Conservation (phyloP, 2,113 vertebrate species). For the Mirounga angustirostris region DNA sequence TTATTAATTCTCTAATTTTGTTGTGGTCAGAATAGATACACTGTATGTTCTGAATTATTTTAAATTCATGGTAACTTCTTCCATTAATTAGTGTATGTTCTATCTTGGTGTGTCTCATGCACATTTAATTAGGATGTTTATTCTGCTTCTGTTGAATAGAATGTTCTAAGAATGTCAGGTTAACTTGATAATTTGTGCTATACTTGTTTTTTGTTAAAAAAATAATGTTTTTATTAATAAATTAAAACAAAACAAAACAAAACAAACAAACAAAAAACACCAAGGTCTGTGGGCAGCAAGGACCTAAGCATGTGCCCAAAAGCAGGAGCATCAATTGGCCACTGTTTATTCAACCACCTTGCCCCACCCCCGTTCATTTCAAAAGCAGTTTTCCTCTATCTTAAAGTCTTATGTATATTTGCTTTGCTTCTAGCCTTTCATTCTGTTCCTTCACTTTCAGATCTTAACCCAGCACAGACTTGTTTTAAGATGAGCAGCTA, state of each 20-base stretch:
- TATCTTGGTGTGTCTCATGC: background rate
- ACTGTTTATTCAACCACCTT: background rate
- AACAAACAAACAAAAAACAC: no score
- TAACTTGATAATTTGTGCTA: background rate
- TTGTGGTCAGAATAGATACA: background rate
- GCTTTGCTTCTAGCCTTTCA: constrained; percentile 45
- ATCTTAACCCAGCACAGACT: background rate
- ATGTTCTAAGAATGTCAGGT: background rate
- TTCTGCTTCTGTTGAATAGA: background rate
- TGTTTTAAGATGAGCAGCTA: background rate
- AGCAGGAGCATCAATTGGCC: background rate
- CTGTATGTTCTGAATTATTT: background rate
- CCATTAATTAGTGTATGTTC: background rate
- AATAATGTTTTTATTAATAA: background rate
- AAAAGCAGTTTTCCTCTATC: background rate
- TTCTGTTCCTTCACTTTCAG: background rate
- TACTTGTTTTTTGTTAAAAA: background rate
- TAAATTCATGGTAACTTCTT: background rate
- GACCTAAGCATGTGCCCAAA: background rate
- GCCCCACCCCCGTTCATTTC: background rate
- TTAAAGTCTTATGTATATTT: constrained; percentile 14
- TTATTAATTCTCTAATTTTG: background rate
- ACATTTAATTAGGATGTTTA: background rate
- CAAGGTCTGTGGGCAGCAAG: background rate
- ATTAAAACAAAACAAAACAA: no score